Percentiles rank a stretch among this genome's conserved stretches.
These are phyloP conservation scores for Eilema griseolum DNA, from an alignment of 2,888 invertebrate species.

Conservation along the genomic window DNA sequence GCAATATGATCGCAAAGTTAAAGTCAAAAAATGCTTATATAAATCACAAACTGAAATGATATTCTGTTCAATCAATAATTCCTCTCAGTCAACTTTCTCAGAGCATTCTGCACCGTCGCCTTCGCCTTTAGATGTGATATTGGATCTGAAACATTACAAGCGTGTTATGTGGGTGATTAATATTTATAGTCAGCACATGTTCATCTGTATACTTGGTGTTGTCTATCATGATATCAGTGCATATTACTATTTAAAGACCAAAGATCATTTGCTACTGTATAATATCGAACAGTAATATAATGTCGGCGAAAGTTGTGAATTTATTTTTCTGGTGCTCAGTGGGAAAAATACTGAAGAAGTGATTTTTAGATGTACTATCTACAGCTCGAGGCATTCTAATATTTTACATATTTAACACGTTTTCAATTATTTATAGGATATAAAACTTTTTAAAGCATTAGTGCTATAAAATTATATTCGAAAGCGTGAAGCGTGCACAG, in stretches of 20 bases:
- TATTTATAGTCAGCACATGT: constrained; percentile 9
- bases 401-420: constrained; percentile 59
- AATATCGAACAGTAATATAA: constrained; percentile 50
- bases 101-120: constrained; percentile 86
- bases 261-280: constrained; percentile 46
- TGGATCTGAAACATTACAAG: constrained; percentile 80
- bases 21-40: constrained; percentile 75
- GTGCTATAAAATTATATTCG: constrained; percentile 80
- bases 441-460: constrained; percentile 80
- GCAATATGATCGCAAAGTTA: constrained; percentile 53
- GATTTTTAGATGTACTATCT: constrained; percentile 52
- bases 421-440: constrained; percentile 61
- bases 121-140: constrained; percentile 85
- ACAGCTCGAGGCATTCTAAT: constrained; percentile 48
- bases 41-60: constrained; percentile 68
- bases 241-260: constrained; percentile 35
- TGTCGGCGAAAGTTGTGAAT: constrained; percentile 40
- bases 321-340: constrained; percentile 35
- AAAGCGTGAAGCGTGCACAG: constrained; percentile 86
- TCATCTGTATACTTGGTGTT: constrained; percentile 41
- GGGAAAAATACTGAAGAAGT: constrained; percentile 40
- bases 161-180: constrained; percentile 32
- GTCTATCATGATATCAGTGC: constrained; percentile 46
- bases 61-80: constrained; percentile 72
- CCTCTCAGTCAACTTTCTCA: constrained; percentile 85